Percentiles rank a stretch among this genome's conserved stretches.
These are phyloP conservation scores for Sebastes itinus DNA, from an alignment of 2,797 vertebrate species.

Conservation along the genomic window DNA sequence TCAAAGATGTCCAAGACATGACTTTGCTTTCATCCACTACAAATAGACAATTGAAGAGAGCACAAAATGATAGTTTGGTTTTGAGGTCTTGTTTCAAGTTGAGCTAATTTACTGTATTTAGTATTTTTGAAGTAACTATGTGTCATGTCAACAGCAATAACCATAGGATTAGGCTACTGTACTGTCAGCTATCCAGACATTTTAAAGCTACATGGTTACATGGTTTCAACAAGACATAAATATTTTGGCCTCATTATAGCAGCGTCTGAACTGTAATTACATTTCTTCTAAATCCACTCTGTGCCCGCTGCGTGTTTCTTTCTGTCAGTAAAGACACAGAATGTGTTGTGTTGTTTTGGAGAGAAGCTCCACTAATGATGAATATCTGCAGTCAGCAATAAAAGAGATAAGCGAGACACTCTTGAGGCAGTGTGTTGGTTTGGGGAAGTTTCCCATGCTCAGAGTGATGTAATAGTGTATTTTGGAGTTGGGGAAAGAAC, in stretches of 20 bases:
- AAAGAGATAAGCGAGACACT: slow-evolving; percentile 59
- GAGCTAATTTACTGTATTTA: slow-evolving; percentile 31
- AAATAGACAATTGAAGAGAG: slow-evolving; percentile 41
- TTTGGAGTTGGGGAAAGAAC: slow-evolving; percentile 77
- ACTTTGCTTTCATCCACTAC: slow-evolving; percentile 39
- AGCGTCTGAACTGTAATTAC: slow-evolving; percentile 10
- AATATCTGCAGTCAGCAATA: slow-evolving; percentile 40
- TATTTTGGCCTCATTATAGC: background rate
- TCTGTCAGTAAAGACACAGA: background rate
- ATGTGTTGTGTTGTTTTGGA: background rate
- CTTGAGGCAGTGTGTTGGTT: slow-evolving; percentile 45
- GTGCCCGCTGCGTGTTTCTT: background rate
- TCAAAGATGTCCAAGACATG: slow-evolving; percentile 43
- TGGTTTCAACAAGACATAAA: background rate
- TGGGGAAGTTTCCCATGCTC: slow-evolving; percentile 79
- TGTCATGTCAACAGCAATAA: slow-evolving; percentile 29
- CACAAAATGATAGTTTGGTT: slow-evolving; percentile 46
- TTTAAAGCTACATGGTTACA: background rate
- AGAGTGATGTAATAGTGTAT: slow-evolving; percentile 80
- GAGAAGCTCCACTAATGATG: slow-evolving; percentile 49
- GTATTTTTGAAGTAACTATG: slow-evolving; percentile 43
- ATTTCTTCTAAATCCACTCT: background rate
- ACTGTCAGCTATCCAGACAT: slow-evolving; percentile 15
- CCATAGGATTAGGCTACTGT: slow-evolving; percentile 41
- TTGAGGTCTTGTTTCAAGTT: slow-evolving; percentile 62